Percentiles rank a stretch among this genome's conserved stretches.
These are phyloP conservation scores for Mus spicilegus DNA, from an alignment of 2,113 vertebrate species.

Conservation along the genomic window DNA sequence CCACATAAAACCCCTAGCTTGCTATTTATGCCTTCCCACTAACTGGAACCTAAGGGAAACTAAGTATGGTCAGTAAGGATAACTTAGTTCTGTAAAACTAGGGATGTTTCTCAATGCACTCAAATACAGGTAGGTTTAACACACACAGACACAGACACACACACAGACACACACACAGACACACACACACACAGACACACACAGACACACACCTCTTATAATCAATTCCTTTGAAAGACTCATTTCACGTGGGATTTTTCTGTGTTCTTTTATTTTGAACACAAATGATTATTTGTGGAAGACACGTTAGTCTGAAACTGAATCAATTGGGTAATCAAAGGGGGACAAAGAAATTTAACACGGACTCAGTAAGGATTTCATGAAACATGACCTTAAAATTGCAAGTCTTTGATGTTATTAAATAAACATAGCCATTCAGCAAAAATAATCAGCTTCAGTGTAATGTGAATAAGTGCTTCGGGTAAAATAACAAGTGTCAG, in stretches of 20 bases:
- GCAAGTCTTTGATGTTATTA: slow-evolving; percentile 41
- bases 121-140: not conserved
- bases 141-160: not conserved
- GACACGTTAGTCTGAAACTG: not conserved
- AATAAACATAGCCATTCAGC: slow-evolving; percentile 34
- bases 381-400: slow-evolving; percentile 50
- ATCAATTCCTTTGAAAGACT: slow-evolving; percentile 5
- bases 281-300: slow-evolving; percentile 43
- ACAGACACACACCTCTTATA: not conserved
- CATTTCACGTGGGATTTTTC: slow-evolving; percentile 6
- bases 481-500: not conserved
- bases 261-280: slow-evolving; percentile 55
- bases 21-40: not conserved
- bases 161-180: not conserved
- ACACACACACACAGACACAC: not conserved
- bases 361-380: slow-evolving; percentile 35
- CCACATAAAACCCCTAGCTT: slow-evolving; percentile 35
- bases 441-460: not conserved
- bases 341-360: slow-evolving; percentile 37
- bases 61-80: not conserved
- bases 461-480: not conserved
- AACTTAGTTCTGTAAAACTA: slow-evolving; percentile 20
- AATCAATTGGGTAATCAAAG: not conserved
- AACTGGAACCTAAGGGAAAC: not conserved
- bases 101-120: not conserved